Conservation (phyloP, 2,113 vertebrate species). For the Edolisoma coerulescens region DNA sequence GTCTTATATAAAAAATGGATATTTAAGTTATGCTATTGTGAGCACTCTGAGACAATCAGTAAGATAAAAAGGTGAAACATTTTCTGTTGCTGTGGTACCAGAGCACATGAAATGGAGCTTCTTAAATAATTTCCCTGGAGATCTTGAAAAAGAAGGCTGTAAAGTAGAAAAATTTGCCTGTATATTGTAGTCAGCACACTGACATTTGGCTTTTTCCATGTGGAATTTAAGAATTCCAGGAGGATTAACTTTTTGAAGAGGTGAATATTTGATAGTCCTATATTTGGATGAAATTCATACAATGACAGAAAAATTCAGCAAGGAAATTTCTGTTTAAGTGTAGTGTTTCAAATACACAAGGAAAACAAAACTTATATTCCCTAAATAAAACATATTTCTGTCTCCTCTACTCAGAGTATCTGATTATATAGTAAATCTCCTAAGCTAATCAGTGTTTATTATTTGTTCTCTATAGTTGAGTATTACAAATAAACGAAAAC, state of each 20-base stretch:
- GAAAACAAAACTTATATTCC: not conserved
- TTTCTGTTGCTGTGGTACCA: not conserved
- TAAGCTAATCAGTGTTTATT: not conserved
- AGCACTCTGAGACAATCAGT: not conserved
- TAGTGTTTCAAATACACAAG: not conserved
- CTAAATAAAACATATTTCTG: not conserved
- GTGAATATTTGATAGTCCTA: not conserved
- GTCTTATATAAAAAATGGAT: not conserved
- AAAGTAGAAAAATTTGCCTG: not conserved
- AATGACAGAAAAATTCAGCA: not conserved
- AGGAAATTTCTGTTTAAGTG: not conserved
- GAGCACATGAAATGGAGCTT: not conserved
- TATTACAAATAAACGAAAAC: not conserved
- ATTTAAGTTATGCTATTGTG: not conserved
- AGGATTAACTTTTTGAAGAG: conserved; percentile 32
- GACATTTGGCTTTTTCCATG: not conserved
- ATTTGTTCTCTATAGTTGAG: not conserved
- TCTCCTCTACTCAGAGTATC: not conserved
- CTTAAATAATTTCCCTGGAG: not conserved
- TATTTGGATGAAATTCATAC: not conserved
- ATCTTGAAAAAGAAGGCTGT: conserved; percentile 18
- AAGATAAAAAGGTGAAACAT: not conserved
- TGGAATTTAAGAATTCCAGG: conserved; percentile 3
- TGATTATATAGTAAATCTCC: not conserved
- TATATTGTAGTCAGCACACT: not conserved